Conservation (phyloP, 1,140 invertebrate genomes). For the Zaprionus lachaisei region DNA sequence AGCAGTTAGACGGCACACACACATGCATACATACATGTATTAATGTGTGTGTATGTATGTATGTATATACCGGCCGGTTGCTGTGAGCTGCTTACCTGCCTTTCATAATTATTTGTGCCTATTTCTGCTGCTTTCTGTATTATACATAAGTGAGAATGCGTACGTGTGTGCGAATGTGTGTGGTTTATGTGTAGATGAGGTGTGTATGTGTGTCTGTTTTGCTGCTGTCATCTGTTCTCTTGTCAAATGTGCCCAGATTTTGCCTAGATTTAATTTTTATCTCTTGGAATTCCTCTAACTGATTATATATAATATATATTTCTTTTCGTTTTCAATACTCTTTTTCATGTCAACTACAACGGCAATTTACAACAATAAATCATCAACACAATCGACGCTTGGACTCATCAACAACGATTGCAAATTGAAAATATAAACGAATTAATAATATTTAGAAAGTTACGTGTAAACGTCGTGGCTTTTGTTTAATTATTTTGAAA, state of each 20-base stretch:
- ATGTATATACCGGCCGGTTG: constrained; percentile 71
- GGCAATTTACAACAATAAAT: constrained; percentile 5
- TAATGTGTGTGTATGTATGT: constrained; percentile 31
- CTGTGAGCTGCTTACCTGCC: constrained; percentile 61
- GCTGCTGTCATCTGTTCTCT: constrained; percentile 50
- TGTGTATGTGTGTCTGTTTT: constrained; percentile 15
- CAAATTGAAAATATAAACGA: constrained; percentile 30
- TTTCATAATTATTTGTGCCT: constrained; percentile 78
- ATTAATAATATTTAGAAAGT: constrained; percentile 73
- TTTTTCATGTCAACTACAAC: constrained; percentile 53
- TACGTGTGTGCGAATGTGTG: constrained; percentile 3
- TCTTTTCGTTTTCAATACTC: constrained; percentile 22
- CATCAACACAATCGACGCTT: constrained; percentile 21
- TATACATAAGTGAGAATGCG: constrained; percentile 22
- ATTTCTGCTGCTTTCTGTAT: constrained; percentile 58
- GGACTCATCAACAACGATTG: constrained; percentile 1
- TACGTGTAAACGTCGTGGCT: constrained; percentile 84
- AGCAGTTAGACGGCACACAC: constrained; percentile 68
- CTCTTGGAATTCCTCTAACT: constrained; percentile 40
- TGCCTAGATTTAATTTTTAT: constrained; percentile 35
- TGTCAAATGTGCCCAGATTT: constrained; percentile 52
- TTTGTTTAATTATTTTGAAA: constrained; percentile 82
- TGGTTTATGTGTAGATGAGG: constrained; percentile 2
- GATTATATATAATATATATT: constrained; percentile 30
- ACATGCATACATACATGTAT: constrained; percentile 33